Evolutionary conservation across 2,113 vertebrate genomes (phyloP).

Genomic region (Rhagologus leucostigma): DNA sequence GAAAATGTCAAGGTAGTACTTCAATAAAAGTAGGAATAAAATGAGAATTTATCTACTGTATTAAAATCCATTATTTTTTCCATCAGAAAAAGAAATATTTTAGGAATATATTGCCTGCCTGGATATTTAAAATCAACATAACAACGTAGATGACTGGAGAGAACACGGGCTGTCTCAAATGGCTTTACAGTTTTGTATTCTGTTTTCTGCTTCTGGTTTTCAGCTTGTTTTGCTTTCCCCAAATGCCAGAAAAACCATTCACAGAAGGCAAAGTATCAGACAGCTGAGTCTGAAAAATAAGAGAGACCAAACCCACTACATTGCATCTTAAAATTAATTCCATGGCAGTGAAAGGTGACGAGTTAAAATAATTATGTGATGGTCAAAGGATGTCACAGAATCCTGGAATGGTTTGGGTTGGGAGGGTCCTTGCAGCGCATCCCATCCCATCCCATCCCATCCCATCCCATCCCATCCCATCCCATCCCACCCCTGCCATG

Average conservation of each 20-base stretch:
- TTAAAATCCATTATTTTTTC: background rate
- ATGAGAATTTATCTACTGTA: background rate
- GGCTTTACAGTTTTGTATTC: background rate
- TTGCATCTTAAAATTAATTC: background rate
- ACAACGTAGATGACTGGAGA: background rate
- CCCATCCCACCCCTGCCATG: background rate
- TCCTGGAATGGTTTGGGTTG: fast-evolving
- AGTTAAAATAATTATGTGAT: background rate
- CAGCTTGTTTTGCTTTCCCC: background rate
- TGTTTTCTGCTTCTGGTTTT: background rate
- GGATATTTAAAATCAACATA: background rate
- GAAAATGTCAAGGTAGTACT: background rate
- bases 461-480: background rate
- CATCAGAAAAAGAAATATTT: background rate
- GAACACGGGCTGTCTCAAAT: background rate
- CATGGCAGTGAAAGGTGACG: background rate
- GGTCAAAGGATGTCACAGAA: background rate
- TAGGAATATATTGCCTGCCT: background rate
- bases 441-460: background rate
- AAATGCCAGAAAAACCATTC: background rate
- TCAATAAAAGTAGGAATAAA: background rate
- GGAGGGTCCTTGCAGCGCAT: background rate
- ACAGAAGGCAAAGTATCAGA: background rate
- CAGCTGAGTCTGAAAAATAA: background rate
- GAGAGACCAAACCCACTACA: background rate